These are phyloP conservation scores for Bombus pascuorum DNA, from an alignment of 1,140 invertebrate genomes.

Conservation along the genomic window DNA sequence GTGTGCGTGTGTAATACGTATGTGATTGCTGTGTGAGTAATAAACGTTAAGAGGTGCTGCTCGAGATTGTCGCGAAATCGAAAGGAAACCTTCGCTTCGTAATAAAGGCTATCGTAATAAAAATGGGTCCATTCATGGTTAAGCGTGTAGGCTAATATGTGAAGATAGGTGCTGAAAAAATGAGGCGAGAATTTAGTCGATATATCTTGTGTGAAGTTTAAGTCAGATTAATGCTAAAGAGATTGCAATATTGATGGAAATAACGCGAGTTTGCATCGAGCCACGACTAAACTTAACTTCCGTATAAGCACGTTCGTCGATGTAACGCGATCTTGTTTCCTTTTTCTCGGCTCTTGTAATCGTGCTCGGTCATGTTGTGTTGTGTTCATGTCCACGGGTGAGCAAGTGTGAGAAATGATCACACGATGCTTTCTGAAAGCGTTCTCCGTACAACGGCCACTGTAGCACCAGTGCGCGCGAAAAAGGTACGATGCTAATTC, in stretches of 20 bases:
- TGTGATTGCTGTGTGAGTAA: constrained; percentile 9
- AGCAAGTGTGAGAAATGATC: neutral
- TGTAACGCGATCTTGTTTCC: neutral
- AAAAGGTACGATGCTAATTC: constrained; percentile 44
- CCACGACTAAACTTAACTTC: neutral
- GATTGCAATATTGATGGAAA: neutral
- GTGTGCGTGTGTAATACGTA: constrained; percentile 5
- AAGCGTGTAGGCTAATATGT: neutral
- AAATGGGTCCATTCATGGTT: neutral
- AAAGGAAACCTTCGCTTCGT: neutral
- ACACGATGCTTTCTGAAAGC: neutral
- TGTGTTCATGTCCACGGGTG: neutral
- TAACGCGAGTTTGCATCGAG: neutral
- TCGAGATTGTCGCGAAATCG: neutral
- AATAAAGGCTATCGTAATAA: neutral
- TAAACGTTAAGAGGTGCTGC: neutral
- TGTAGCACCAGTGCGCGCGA: constrained; percentile 47
- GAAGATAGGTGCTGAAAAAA: neutral
- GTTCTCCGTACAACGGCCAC: constrained; percentile 27
- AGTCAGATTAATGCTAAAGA: neutral
- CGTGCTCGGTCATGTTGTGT: neutral
- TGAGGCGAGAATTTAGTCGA: neutral
- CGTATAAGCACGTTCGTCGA: neutral
- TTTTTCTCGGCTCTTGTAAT: neutral
- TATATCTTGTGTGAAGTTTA: no score